phyloP scores from a whole-genome alignment of 2,888 invertebrate species.

The Coecobrya sp. region DNA sequence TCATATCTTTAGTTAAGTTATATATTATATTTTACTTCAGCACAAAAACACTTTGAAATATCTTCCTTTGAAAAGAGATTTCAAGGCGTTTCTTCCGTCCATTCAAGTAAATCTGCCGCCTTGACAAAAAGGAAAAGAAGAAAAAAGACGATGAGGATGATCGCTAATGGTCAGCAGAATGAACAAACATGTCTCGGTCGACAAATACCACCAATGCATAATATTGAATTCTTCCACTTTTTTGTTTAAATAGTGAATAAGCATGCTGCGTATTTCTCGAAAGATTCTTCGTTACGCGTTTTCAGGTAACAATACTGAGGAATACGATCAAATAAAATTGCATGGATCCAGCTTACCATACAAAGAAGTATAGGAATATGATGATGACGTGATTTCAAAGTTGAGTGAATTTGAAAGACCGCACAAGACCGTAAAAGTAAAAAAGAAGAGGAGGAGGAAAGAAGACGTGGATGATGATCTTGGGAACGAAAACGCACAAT shows the following conservation, averaged over 20 bases:
- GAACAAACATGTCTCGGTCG: conserved; percentile 37
- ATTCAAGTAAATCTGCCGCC: conserved; percentile 52
- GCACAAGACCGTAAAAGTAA: conserved; percentile 60
- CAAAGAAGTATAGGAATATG: too few relatives aligned
- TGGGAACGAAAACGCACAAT: conserved; percentile 35
- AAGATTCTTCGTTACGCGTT: too few relatives aligned
- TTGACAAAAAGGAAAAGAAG: neutral
- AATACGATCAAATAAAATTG: too few relatives aligned
- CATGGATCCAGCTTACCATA: neutral
- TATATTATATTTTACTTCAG: neutral
- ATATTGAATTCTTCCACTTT: neutral
- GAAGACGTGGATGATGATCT: neutral
- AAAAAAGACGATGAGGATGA: conserved; percentile 6
- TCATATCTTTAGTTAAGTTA: neutral
- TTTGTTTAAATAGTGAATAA: too few relatives aligned
- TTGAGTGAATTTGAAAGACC: conserved; percentile 62
- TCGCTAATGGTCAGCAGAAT: conserved; percentile 40
- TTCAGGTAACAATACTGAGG: too few relatives aligned
- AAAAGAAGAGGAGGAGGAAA: neutral
- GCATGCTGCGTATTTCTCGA: too few relatives aligned
- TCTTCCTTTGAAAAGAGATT: conserved; percentile 6
- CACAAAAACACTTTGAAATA: conserved; percentile 42
- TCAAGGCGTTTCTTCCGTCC: conserved; percentile 52
- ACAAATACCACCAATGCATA: neutral
- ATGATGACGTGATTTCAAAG: conserved; percentile 28